Base-by-base conservation (phyloP, 1,140 invertebrate genomes). In the Neodiprion lecontei region DNA sequence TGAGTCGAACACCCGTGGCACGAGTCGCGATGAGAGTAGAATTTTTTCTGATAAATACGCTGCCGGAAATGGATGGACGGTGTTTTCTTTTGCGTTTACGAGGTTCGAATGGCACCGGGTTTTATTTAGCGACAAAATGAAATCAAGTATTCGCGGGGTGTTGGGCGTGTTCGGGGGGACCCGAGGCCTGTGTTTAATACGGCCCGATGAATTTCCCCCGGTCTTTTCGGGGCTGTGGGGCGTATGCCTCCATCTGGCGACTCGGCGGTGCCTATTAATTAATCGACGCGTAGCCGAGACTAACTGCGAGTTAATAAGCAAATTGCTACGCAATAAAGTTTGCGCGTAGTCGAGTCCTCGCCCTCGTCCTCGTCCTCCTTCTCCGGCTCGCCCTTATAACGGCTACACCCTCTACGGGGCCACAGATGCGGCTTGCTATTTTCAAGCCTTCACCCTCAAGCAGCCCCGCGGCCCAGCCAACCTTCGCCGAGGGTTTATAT, bases 291-390 rank as follows among this genome's bases (percentile, higher is more conserved):
- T 82, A 86, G 72, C 82, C 83, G 83, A 86, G 81, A 84, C 85
- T 86, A 87, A 87, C 84, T 86, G 84, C 83, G 79, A 87, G 84
- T 88, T 87, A 86, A 88, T 88, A 88, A 88, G 85, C 86, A 88
- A 87, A 88, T 88, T 87, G 86, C 84, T 78, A 82, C 80, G 86
- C 84, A 85, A 88, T 88, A 87, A 88, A 88, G 84, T 86, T 84
- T 79, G 80, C 77, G 82, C 79, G 76, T 79, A 77, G 78, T 77
- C 72, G 72, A 76, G 48, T 72, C 78, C 65, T 61, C 11, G 53
- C 53, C 53, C 53, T 61, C 53, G n/a, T 40, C 53, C 53, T 17
- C n/a, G n/a, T 12, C n/a, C 53, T 14, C n/a, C 53, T 21, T 40
- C 40, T 75, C 67, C 40, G 11, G 53, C 48, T 68, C 69, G 40